phyloP scores from a whole-genome alignment of 2,888 invertebrate species.

The Trileptium ribeirensis region DNA sequence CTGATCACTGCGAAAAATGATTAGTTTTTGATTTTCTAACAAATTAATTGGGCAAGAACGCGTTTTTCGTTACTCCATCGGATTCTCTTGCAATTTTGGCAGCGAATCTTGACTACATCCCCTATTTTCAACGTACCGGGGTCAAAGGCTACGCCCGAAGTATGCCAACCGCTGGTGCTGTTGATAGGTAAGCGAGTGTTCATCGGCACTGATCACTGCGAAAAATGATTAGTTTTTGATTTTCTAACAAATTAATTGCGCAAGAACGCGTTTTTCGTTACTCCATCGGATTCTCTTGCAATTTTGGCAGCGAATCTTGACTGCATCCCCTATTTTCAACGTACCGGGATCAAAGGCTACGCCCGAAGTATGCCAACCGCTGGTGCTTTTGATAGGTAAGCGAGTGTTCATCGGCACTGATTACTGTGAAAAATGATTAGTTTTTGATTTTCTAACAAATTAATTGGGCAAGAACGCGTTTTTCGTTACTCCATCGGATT shows the following conservation, averaged over 20 bases:
- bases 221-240: too few species aligned
- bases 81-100: constrained; percentile 92
- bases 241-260: too few species aligned
- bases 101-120: constrained; percentile 77
- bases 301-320: constrained; percentile 82
- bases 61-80: constrained; percentile 95
- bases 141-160: constrained; percentile 88
- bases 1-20: too few species aligned
- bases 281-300: constrained; percentile 91
- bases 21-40: too few species aligned
- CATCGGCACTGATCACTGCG: too few species aligned
- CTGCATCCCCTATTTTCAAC: constrained; percentile 85
- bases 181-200: constrained; percentile 36
- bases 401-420: too few species aligned
- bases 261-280: constrained; percentile 88
- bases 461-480: constrained; percentile 84
- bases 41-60: too few species aligned
- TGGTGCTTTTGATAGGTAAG: constrained; percentile 43
- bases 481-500: constrained; percentile 95
- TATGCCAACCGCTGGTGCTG: constrained; percentile 51
- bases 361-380: constrained; percentile 66
- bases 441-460: too few species aligned
- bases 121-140: constrained; percentile 74
- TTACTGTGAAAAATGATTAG: too few species aligned
- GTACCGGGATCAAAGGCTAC: constrained; percentile 71